Conservation (phyloP, 2,113 vertebrate species). For the Camelus bactrianus region DNA sequence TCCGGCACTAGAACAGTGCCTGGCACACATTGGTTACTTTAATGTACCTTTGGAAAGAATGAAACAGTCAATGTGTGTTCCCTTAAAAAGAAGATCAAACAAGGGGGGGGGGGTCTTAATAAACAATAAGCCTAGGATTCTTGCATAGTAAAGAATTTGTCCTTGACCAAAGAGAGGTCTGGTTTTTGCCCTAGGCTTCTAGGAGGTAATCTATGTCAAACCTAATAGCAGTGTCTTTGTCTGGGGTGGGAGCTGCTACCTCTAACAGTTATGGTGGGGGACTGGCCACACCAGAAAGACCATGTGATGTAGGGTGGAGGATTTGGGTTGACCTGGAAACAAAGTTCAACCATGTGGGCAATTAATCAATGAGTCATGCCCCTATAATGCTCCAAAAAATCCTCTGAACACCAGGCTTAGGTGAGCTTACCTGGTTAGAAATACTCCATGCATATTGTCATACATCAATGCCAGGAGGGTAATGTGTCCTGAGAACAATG, state of each 20-base stretch:
- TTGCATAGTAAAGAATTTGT: not conserved
- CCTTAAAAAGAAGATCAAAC: not conserved
- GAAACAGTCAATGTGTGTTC: not conserved
- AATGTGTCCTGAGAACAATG: not conserved
- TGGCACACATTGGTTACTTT: not conserved
- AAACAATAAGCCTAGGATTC: not conserved
- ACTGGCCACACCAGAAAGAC: not conserved
- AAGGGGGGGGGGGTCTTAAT: not conserved
- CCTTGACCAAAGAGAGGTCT: not conserved
- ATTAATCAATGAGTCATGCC: not conserved
- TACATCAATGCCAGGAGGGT: not conserved
- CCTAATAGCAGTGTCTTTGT: not conserved
- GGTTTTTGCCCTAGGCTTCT: not conserved
- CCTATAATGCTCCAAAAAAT: not conserved
- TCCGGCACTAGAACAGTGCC: not conserved
- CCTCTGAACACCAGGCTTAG: not conserved
- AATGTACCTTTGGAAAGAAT: not conserved
- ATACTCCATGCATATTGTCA: not conserved
- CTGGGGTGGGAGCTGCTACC: not conserved
- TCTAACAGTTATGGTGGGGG: not conserved
- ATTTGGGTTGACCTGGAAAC: not conserved
- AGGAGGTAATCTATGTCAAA: not conserved
- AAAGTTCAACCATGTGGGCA: not conserved
- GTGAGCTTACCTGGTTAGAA: not conserved
- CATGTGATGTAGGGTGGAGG: not conserved